phyloP scores from a whole-genome alignment of 2,113 vertebrate genomes.

The Apodemus speciosus region DNA sequence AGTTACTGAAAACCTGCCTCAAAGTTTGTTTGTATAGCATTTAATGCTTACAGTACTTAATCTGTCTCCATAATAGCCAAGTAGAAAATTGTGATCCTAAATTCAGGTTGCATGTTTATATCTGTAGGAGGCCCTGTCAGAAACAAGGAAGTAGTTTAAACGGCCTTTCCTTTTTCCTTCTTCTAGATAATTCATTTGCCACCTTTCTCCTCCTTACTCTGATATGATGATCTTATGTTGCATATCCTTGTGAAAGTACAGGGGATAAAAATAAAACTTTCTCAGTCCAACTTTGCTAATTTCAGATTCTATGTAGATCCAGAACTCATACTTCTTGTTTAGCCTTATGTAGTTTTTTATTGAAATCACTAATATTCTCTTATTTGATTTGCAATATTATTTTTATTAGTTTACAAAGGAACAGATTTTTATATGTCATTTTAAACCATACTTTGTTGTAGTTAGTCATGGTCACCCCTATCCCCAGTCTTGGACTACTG shows the following conservation, averaged over 20 bases:
- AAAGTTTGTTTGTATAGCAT: not conserved
- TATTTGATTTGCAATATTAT: not conserved
- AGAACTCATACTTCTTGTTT: not conserved
- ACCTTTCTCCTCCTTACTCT: not conserved
- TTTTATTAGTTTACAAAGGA: not conserved
- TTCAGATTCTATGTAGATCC: not conserved
- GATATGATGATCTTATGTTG: not conserved
- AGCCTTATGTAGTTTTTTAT: not conserved
- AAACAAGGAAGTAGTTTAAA: conserved; percentile 6
- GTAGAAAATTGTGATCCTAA: conserved; percentile 13
- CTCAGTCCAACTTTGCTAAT: not conserved
- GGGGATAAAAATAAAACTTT: not conserved
- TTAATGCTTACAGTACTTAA: not conserved
- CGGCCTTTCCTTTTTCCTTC: not conserved
- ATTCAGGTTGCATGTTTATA: not conserved
- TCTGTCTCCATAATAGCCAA: not conserved
- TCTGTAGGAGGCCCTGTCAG: not conserved
- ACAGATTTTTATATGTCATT: not conserved
- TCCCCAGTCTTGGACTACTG: accelerated
- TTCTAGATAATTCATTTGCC: not conserved
- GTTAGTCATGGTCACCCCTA: not conserved
- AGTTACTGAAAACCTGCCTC: not conserved
- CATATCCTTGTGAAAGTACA: conserved; percentile 16
- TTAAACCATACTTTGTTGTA: not conserved
- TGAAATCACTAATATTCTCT: not conserved